Percentiles rank a stretch among this genome's conserved stretches.
Evolutionary conservation across 2,113 vertebrate species (phyloP).

Genomic region (Nibea albiflora): DNA sequence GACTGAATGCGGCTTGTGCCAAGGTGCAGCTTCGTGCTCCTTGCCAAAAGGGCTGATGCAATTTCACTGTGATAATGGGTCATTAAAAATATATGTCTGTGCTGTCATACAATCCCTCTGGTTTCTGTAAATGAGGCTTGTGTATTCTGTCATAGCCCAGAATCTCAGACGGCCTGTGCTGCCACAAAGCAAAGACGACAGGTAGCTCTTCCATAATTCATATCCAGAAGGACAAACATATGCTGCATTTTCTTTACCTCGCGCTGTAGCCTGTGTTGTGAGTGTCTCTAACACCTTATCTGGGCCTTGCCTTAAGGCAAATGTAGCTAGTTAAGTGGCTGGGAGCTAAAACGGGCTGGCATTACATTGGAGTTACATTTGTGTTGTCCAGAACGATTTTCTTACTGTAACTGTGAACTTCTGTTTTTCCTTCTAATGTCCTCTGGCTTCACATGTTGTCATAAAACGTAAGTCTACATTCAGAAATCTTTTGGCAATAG

Average conservation of each 20-base stretch:
- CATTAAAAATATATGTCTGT: slow-evolving; percentile 78
- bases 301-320: slow-evolving; percentile 58
- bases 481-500: background rate
- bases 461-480: background rate
- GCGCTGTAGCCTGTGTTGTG: slow-evolving; percentile 5
- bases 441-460: background rate
- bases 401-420: slow-evolving; percentile 3
- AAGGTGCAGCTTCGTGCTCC: slow-evolving; percentile 56
- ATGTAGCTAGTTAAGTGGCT: slow-evolving; percentile 48
- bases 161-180: slow-evolving; percentile 60
- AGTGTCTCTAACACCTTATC: slow-evolving; percentile 65
- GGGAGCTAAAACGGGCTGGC: slow-evolving; percentile 6
- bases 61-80: slow-evolving; percentile 74
- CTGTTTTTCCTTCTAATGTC: no score
- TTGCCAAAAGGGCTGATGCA: slow-evolving; percentile 62
- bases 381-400: slow-evolving; percentile 8
- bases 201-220: slow-evolving; percentile 77
- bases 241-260: slow-evolving; percentile 72
- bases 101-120: slow-evolving; percentile 68
- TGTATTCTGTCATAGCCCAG: slow-evolving; percentile 65
- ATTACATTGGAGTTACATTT: slow-evolving; percentile 35
- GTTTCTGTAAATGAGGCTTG: slow-evolving; percentile 72
- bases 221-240: slow-evolving; percentile 76
- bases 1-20: slow-evolving; percentile 53
- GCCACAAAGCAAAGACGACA: slow-evolving; percentile 67